These are phyloP conservation scores for Bombylius discolor DNA, from an alignment of 2,888 invertebrate genomes.

Conservation along the genomic window DNA sequence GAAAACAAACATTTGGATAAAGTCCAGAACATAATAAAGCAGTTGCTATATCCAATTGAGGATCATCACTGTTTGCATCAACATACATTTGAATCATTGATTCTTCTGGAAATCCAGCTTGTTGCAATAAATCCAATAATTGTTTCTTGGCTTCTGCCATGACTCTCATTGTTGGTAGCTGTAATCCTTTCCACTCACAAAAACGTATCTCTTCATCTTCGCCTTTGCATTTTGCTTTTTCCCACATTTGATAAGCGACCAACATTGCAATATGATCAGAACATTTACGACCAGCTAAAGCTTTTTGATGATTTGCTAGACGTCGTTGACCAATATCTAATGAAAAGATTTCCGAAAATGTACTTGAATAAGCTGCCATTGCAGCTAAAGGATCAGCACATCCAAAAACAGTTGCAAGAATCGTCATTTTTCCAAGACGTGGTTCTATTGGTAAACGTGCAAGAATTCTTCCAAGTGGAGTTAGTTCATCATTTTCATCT, in stretches of 20 bases:
- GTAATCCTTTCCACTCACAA: constrained; percentile 85
- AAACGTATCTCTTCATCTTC: constrained; percentile 68
- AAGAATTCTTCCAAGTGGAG: constrained; percentile 83
- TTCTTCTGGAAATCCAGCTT: constrained; percentile 83
- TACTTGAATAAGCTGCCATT: constrained; percentile 90
- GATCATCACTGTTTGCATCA: constrained; percentile 64
- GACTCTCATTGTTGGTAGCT: constrained; percentile 76
- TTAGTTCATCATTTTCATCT: constrained; percentile 74
- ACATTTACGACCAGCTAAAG: constrained; percentile 70
- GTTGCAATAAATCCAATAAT: constrained; percentile 50
- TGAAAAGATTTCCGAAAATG: constrained; percentile 88
- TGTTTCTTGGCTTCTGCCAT: constrained; percentile 83
- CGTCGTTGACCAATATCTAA: constrained; percentile 62
- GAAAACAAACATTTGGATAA: constrained; percentile 93
- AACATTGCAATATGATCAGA: constrained; percentile 95
- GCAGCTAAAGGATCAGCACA: constrained; percentile 84
- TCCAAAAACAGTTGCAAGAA: constrained; percentile 81
- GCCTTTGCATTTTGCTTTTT: constrained; percentile 50
- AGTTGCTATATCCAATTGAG: constrained; percentile 67
- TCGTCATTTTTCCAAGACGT: constrained; percentile 91
- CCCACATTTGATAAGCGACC: constrained; percentile 80
- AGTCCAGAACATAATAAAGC: constrained; percentile 81
- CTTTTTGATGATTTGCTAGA: constrained; percentile 71
- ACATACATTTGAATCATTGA: constrained; percentile 60
- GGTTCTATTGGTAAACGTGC: constrained; percentile 95